Evolutionary conservation across 2,888 invertebrate species (phyloP), one percentile per base, ranked within the genome.

Genomic region (Drosophila aldrichi): DNA sequence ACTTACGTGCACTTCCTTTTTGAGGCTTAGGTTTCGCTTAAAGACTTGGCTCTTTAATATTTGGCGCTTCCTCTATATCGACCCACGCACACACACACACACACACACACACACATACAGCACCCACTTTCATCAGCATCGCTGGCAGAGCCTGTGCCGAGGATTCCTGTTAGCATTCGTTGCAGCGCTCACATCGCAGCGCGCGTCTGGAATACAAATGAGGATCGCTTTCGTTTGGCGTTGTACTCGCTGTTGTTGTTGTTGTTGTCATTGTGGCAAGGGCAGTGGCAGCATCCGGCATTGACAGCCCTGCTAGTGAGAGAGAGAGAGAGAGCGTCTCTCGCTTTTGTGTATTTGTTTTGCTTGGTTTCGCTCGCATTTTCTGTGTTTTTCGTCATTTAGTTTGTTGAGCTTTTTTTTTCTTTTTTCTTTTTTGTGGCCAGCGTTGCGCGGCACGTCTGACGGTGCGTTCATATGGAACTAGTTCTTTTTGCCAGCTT

Each of bases 151-250:
- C 70, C 56, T 64, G 69, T 61, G 46, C 32, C 58, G 55, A 79
- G 79, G 69, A 80, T 75, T 75, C 77, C 90, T 75, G 79, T 87
- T 87, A 81, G 87, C 77, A 87, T 87, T 77, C 87, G 70, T 43
- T 52, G 69, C 90, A 52, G 76, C 77, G 75, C 72, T 80, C 88
- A 70, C 77, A 82, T 70, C 82, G 81, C 75, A 69, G 44, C 62
- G 89, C 91, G 91, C 92, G 92, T 91, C 91, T 91, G 91, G 91
- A 91, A 91, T 91, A 92, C 91, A 92, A 91, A 91, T 91, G 91
- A 91, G 91, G 84, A 88, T 90, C 85, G 81, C 87, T 86, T 80
- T 85, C 88, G 81, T 77, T 78, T 85, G 71, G 36, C 65, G 32
- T 51, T 63, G 60, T 60, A 41, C 66, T 29, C 44, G 38, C 36